Percentiles rank a stretch among this genome's conserved stretches.
These are phyloP conservation scores for Caenorhabditis macrosperma DNA, from an alignment of 2,888 invertebrate species.

Conservation along the genomic window DNA sequence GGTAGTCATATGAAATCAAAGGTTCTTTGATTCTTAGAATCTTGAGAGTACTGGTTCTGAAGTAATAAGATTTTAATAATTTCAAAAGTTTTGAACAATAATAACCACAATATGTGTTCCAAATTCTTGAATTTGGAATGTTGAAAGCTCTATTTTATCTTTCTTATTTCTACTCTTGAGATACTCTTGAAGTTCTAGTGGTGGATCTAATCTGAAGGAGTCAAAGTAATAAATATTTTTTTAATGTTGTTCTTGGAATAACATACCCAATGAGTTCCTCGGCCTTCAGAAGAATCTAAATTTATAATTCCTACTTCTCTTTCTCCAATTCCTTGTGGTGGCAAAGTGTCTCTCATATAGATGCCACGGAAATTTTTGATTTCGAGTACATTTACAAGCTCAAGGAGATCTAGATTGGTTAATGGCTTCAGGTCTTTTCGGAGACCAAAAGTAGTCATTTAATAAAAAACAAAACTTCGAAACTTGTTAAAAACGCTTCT, in stretches of 20 bases:
- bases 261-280: constrained; percentile 59
- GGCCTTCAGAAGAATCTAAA: constrained; percentile 53
- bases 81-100: constrained; percentile 53
- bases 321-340: constrained; percentile 39
- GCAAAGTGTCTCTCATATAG: constrained; percentile 58
- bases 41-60: constrained; percentile 16
- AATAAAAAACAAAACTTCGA: constrained; percentile 50
- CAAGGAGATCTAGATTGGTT: constrained; percentile 44
- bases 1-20: too few species aligned
- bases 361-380: constrained; percentile 54
- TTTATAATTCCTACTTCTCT: constrained; percentile 59
- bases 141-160: constrained; percentile 52
- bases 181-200: constrained; percentile 50
- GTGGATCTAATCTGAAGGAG: constrained; percentile 59
- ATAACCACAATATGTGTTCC: constrained; percentile 64
- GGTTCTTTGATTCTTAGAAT: constrained; percentile 32
- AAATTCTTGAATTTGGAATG: constrained; percentile 63
- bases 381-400: constrained; percentile 33
- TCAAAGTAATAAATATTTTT: constrained; percentile 57
- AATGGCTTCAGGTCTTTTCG: constrained; percentile 54
- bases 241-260: constrained; percentile 56
- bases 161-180: constrained; percentile 38
- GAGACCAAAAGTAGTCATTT: constrained; percentile 56
- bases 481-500: constrained; percentile 45
- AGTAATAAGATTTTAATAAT: constrained; percentile 45